Percentiles rank a stretch among this genome's conserved stretches.
phyloP scores from a whole-genome alignment of 2,113 vertebrate genomes.

The Engystomops pustulosus region DNA sequence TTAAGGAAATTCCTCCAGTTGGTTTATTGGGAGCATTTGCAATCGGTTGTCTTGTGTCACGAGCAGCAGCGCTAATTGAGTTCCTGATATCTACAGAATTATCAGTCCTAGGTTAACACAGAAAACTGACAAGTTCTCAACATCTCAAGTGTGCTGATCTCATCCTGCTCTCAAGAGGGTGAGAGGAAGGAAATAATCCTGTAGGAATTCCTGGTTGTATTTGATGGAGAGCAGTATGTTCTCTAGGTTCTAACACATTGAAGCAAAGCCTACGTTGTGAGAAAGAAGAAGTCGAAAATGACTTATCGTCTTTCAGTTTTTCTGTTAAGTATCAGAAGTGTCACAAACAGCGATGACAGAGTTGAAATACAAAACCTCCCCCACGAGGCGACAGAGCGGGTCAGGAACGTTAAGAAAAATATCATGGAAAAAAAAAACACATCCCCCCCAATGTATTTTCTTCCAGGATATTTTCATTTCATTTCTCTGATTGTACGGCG shows the following conservation, averaged over 20 bases:
- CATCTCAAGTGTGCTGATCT: constrained; percentile 73
- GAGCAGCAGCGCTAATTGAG: constrained; percentile 68
- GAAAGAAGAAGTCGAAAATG: constrained; percentile 58
- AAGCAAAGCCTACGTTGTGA: constrained; percentile 58
- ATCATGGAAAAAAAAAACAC: too few species aligned
- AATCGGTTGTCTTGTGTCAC: constrained; percentile 62
- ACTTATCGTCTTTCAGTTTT: constrained; percentile 20
- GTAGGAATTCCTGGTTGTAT: constrained; percentile 71
- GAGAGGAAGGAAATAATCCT: constrained; percentile 75
- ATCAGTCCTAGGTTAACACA: constrained; percentile 75
- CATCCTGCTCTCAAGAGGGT: constrained; percentile 72
- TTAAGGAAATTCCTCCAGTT: too few species aligned
- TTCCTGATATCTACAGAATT: constrained; percentile 70
- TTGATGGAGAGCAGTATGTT: constrained; percentile 61
- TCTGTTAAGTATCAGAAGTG: constrained; percentile 29
- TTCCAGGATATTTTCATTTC: too few species aligned
- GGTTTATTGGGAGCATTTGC: too few species aligned
- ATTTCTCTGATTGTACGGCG: too few species aligned
- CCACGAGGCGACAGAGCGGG: neutral
- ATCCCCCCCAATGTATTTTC: too few species aligned
- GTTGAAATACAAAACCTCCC: neutral
- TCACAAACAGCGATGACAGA: constrained; percentile 26
- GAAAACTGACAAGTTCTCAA: constrained; percentile 75
- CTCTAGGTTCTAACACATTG: constrained; percentile 51
- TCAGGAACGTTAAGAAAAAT: too few species aligned